phyloP scores from a whole-genome alignment of 2,888 invertebrate genomes.

The Nipponacmea schrenckii region DNA sequence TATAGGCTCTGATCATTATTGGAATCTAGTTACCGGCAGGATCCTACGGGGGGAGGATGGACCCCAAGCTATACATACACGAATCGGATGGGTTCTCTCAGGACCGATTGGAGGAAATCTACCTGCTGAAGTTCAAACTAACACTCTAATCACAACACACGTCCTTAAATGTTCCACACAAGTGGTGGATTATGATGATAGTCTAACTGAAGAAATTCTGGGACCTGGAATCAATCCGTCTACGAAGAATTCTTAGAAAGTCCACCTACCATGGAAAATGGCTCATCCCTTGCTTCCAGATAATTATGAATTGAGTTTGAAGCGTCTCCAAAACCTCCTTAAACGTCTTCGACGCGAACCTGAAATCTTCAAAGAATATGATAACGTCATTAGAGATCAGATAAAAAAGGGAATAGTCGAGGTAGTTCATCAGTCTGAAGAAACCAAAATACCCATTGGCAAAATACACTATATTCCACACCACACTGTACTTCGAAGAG shows the following conservation, averaged over 20 bases:
- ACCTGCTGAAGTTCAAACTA: background rate
- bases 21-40: background rate
- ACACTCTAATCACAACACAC: background rate
- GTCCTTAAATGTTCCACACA: background rate
- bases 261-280: background rate
- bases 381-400: background rate
- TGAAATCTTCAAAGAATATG: background rate
- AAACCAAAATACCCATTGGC: background rate
- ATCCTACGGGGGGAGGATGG: background rate
- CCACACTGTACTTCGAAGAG: background rate
- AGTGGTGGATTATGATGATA: background rate
- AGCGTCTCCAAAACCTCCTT: background rate
- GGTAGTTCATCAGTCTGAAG: background rate
- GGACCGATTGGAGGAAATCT: background rate
- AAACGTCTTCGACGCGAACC: background rate
- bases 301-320: background rate
- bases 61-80: background rate
- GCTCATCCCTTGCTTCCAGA: background rate
- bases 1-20: background rate
- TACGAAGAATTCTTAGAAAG: background rate
- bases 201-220: background rate
- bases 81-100: background rate
- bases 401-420: background rate
- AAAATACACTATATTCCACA: background rate
- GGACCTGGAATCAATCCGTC: background rate